Evolutionary conservation across 2,888 invertebrate genomes (phyloP).

Genomic region (Nebria brevicollis): DNA sequence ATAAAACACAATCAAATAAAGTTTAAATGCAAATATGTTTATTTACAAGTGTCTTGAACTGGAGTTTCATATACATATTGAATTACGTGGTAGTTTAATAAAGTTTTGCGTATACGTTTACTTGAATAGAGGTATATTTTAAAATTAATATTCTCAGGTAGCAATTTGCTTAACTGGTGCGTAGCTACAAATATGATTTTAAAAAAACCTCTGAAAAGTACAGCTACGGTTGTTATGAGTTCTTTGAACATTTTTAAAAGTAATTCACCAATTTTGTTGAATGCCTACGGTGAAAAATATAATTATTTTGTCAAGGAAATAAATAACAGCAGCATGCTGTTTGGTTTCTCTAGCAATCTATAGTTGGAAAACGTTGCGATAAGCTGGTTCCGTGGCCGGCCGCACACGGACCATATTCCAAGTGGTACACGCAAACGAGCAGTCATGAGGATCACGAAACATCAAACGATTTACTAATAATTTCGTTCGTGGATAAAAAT

Average conservation of each 20-base stretch:
- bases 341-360: constrained; percentile 10
- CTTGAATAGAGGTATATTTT: background rate
- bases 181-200: too few relatives aligned
- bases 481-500: too few relatives aligned
- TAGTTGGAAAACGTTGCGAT: constrained; percentile 17
- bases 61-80: too few relatives aligned
- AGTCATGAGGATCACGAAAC: constrained; percentile 39
- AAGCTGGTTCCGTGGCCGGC: constrained; percentile 20
- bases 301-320: constrained; percentile 27
- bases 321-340: constrained; percentile 10
- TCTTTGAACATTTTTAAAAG: background rate
- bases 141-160: background rate
- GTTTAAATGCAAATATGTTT: too few relatives aligned
- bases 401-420: constrained; percentile 22
- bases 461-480: constrained; percentile 23
- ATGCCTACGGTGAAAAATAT: constrained; percentile 21
- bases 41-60: too few relatives aligned
- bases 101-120: too few relatives aligned
- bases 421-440: constrained; percentile 23
- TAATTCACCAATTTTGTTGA: background rate
- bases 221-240: too few relatives aligned
- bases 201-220: too few relatives aligned
- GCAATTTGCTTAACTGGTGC: background rate
- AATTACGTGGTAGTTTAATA: too few relatives aligned
- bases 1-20: too few relatives aligned